phyloP scores from a whole-genome alignment of 2,113 vertebrate species.

The Amphiprion percula region DNA sequence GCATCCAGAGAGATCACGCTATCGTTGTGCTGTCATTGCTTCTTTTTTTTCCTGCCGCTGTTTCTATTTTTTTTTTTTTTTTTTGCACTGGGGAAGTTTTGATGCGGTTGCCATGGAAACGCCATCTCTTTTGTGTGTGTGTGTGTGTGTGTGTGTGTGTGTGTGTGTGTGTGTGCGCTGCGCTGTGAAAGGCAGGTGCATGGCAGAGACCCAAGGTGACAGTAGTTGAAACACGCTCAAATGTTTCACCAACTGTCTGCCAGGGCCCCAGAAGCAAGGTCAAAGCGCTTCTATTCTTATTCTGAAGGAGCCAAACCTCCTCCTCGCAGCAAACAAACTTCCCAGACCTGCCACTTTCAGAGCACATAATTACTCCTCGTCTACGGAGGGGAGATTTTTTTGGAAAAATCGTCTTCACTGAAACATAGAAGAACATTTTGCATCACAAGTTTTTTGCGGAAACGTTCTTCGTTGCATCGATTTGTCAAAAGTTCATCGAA shows the following conservation, averaged over 20 bases:
- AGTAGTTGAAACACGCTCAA: slow-evolving; percentile 75
- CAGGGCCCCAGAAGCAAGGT: slow-evolving; percentile 65
- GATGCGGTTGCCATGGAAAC: slow-evolving; percentile 81
- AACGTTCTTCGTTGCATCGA: too few relatives aligned
- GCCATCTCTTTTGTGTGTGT: not conserved
- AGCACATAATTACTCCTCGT: slow-evolving; percentile 10
- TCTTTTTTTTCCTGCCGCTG: slow-evolving; percentile 46
- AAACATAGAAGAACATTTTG: too few relatives aligned
- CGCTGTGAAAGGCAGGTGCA: slow-evolving; percentile 70
- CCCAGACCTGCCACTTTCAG: not conserved
- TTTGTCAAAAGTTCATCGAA: too few relatives aligned
- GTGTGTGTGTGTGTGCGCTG: slow-evolving; percentile 17
- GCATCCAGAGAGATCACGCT: slow-evolving; percentile 50
- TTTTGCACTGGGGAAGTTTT: slow-evolving; percentile 68
- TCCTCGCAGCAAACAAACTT: slow-evolving; percentile 42
- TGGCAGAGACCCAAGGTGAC: slow-evolving; percentile 73
- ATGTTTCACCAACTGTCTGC: slow-evolving; percentile 64
- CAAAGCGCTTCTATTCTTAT: slow-evolving; percentile 54
- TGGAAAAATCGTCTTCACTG: too few relatives aligned
- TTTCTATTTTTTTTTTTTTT: slow-evolving; percentile 55
- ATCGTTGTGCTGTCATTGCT: slow-evolving; percentile 60
- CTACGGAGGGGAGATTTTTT: not conserved
- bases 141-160: too few relatives aligned
- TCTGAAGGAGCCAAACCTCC: slow-evolving; percentile 36
- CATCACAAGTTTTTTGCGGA: too few relatives aligned